A percentile compares a stretch with the other conserved stretches of the same genome.
phyloP scores from a whole-genome alignment of 2,797 vertebrate genomes.

The Dicrostonyx torquatus region DNA sequence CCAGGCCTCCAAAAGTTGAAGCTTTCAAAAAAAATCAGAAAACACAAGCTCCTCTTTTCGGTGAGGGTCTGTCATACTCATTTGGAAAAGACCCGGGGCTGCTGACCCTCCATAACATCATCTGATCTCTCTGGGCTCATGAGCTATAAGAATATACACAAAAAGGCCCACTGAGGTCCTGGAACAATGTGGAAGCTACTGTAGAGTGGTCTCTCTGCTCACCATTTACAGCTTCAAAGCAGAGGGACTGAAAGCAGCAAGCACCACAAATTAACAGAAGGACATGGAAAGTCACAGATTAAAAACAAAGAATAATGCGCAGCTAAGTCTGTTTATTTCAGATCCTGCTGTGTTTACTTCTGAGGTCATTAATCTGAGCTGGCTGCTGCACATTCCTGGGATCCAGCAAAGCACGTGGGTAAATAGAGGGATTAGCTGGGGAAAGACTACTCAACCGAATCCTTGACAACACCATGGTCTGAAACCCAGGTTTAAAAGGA shows the following conservation, averaged over 20 bases:
- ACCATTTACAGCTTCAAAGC: conserved; percentile 14
- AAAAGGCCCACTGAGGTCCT: neutral
- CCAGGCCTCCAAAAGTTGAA: neutral
- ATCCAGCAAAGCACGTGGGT: neutral
- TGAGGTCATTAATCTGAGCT: neutral
- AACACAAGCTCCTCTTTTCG: conserved; percentile 13
- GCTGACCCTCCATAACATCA: neutral
- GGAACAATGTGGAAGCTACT: conserved; percentile 4
- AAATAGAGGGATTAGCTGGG: neutral
- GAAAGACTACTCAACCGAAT: neutral
- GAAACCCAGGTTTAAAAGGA: conserved; percentile 43
- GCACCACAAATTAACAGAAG: conserved; percentile 19
- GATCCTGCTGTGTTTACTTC: conserved; percentile 6
- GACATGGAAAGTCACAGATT: neutral
- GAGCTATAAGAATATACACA: conserved; percentile 26
- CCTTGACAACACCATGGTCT: neutral
- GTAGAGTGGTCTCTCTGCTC: neutral
- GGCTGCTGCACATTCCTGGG: neutral
- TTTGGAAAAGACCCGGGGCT: neutral
- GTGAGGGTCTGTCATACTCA: neutral
- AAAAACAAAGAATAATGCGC: neutral
- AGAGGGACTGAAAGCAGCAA: neutral
- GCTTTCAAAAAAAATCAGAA: conserved; percentile 40
- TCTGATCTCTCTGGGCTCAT: conserved; percentile 10
- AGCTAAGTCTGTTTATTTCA: conserved; percentile 43